Conservation (phyloP, 2,797 vertebrate species). For the Eulemur albifrons region DNA sequence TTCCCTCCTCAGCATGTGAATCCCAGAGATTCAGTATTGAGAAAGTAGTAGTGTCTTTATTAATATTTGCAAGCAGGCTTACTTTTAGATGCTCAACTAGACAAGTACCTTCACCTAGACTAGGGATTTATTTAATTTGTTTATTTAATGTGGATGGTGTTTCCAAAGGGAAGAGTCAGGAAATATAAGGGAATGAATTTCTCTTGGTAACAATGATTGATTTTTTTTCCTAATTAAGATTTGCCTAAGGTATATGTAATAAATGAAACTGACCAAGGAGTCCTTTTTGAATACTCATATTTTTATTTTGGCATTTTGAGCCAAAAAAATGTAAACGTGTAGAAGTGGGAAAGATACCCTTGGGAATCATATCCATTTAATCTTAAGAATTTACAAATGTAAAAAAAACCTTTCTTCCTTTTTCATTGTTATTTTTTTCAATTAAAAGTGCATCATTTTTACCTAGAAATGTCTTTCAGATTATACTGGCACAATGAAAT, state of each 20-base stretch:
- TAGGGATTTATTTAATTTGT: background rate
- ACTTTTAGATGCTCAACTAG: background rate
- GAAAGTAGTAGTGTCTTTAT: constrained; percentile 19
- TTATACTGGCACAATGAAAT: constrained; percentile 70
- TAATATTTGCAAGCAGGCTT: background rate
- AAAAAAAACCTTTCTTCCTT: constrained; percentile 10
- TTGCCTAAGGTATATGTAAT: background rate
- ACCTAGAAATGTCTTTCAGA: constrained; percentile 71
- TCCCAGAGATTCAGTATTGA: constrained; percentile 20
- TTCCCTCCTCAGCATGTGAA: background rate
- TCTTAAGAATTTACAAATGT: constrained; percentile 27
- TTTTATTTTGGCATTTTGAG: constrained; percentile 39
- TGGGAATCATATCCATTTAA: background rate
- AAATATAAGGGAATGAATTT: constrained; percentile 7
- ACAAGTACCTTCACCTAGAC: background rate
- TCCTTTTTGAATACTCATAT: background rate
- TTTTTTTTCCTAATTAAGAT: background rate
- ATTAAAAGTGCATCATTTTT: constrained; percentile 66
- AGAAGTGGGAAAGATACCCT: background rate
- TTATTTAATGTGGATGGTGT: background rate
- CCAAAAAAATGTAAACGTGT: background rate
- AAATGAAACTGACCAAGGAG: background rate
- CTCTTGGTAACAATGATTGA: background rate
- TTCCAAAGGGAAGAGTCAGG: background rate
- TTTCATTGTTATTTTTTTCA: background rate